Evolutionary conservation across 2,113 vertebrate species (phyloP), one percentile per base, ranked within the genome.

Genomic region (Haemorhous mexicanus): DNA sequence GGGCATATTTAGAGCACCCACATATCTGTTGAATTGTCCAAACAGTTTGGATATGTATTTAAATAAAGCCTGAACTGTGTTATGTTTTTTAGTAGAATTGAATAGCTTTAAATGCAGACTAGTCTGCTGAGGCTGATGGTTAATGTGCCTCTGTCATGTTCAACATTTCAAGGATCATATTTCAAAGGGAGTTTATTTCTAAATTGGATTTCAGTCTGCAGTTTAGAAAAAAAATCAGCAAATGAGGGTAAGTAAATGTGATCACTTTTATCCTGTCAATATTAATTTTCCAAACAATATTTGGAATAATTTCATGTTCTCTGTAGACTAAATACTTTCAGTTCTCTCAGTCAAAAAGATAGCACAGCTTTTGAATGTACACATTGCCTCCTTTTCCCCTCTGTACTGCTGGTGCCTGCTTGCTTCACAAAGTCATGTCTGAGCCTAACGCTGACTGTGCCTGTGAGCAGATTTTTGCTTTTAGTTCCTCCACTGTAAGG

Each of bases 111-210:
- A 93, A 87, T 83, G 70, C n/a, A 92, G 89, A 61, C 59, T 68
- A 63, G 49, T 77, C 63, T 86, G 22, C 35, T 19, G 75, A 95
- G 58, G 69, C 30, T 62, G 52, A 80, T 89, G 79, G 63, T 89
- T 93, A 92, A 94, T 84, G 55, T 80, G 41, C 55, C 59, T 94
- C 75, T 91, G 87, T 89, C 87, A 80, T 80, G 64, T 96, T 92
- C 88, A 93, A 76, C 76, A 72, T 95, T 92, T 92, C 80, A 93
- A 93, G 56, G 44, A 92, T 86, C 43, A 23, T 70, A 84, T 89
- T 96, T 96, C 91, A 92, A 90, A 94, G 83, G 49, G 35, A 83
- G 55, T 93, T 94, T 91, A 75, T 89, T 95, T 95, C 92, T 68
- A 94, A 92, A 95, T 93, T 96, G 59, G 12, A 20, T 93, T 96